Evolutionary conservation across 2,797 vertebrate genomes (phyloP).

Genomic region (Psittacula derbiana): DNA sequence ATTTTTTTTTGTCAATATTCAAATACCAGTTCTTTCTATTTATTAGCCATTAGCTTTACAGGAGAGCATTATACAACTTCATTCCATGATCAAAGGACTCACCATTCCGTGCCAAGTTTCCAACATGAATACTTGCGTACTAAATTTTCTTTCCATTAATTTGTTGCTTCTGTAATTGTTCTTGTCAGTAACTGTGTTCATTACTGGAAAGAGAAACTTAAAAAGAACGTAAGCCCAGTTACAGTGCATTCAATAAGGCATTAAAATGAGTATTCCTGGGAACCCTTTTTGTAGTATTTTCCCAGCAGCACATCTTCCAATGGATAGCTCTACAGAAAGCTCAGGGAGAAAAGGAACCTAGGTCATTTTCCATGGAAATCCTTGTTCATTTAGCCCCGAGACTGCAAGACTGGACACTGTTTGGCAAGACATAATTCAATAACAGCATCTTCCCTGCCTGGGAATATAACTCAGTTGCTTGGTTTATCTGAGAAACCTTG

Average conservation of each 20-base stretch:
- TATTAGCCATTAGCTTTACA: not conserved
- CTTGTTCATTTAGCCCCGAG: not conserved
- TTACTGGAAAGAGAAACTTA: conserved; percentile 33
- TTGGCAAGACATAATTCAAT: conserved; percentile 33
- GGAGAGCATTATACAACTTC: fast-evolving
- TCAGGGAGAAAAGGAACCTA: not conserved
- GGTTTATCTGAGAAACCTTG: conserved; percentile 27
- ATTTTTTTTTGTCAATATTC: not conserved
- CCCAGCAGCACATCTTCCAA: conserved; percentile 34
- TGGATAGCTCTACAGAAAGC: conserved; percentile 4
- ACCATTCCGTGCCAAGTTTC: conserved; percentile 16
- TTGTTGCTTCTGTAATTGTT: conserved; percentile 26
- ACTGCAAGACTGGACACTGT: conserved; percentile 1
- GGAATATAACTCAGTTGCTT: not conserved
- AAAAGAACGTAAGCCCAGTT: not conserved
- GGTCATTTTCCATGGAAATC: conserved; percentile 53
- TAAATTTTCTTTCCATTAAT: conserved; percentile 22
- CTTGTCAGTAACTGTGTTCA: conserved; percentile 34
- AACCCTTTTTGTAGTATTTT: conserved; percentile 36
- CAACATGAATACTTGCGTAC: not conserved
- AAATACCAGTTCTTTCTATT: not conserved
- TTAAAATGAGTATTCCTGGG: conserved; percentile 54
- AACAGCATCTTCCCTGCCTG: conserved; percentile 26
- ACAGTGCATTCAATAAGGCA: not conserved
- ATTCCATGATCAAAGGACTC: not conserved